Evolutionary conservation across 2,888 invertebrate genomes (phyloP).

Genomic region (Platypus cylindrus): DNA sequence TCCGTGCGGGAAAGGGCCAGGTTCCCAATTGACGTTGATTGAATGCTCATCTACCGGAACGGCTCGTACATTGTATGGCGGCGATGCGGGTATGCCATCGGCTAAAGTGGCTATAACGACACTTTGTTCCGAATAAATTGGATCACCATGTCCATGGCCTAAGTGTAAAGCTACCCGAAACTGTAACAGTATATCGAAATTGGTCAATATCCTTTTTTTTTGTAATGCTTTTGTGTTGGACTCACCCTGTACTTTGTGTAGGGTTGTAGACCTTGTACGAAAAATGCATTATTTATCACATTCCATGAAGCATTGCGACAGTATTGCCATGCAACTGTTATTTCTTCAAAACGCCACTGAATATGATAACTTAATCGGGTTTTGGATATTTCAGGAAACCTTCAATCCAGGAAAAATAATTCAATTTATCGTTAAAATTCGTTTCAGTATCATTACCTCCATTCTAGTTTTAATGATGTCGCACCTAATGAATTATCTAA

Average conservation of each 20-base stretch:
- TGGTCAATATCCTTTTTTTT: no score
- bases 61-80: slow-evolving; percentile 61
- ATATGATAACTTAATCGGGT: slow-evolving; percentile 46
- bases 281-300: slow-evolving; percentile 42
- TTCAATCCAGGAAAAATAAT: background rate
- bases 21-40: slow-evolving; percentile 79
- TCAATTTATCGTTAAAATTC: background rate
- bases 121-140: slow-evolving; percentile 58
- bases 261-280: slow-evolving; percentile 67
- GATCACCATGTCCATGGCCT: slow-evolving; percentile 40
- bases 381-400: slow-evolving; percentile 10
- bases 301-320: slow-evolving; percentile 62
- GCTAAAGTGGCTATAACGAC: slow-evolving; percentile 64
- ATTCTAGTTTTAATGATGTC: slow-evolving; percentile 66
- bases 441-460: no score
- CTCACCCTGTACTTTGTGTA: slow-evolving; percentile 80
- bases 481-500: slow-evolving; percentile 66
- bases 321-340: slow-evolving; percentile 68
- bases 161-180: slow-evolving; percentile 77
- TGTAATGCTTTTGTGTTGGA: background rate
- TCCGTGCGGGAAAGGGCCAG: slow-evolving; percentile 77
- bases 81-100: slow-evolving; percentile 61
- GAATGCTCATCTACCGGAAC: slow-evolving; percentile 70
- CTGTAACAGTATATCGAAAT: slow-evolving; percentile 36
- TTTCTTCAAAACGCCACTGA: slow-evolving; percentile 63